Conservation (phyloP, 2,113 vertebrate genomes). For the Camelus bactrianus region DNA sequence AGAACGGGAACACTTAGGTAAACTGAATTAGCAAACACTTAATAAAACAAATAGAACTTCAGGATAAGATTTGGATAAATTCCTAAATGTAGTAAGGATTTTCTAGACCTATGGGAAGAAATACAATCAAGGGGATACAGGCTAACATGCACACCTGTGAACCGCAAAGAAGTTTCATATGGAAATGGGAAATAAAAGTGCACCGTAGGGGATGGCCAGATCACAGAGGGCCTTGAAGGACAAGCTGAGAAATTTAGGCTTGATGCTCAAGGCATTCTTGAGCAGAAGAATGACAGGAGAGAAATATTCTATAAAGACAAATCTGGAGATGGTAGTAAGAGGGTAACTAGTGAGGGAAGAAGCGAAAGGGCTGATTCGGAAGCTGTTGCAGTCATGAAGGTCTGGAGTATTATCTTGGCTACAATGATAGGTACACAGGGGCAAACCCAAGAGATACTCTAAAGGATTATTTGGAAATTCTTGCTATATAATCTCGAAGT, state of each 20-base stretch:
- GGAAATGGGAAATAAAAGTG: background rate
- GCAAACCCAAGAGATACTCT: background rate
- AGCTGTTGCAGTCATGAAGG: background rate
- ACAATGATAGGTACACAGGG: background rate
- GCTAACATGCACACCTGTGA: background rate
- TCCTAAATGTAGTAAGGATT: background rate
- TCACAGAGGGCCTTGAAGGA: background rate
- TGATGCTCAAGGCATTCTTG: background rate
- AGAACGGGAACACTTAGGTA: background rate
- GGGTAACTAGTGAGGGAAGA: background rate
- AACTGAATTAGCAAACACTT: background rate
- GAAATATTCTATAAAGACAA: background rate
- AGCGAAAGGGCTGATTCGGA: background rate
- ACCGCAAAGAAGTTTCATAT: background rate
- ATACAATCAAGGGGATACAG: background rate
- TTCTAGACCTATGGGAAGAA: background rate
- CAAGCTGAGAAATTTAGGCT: background rate
- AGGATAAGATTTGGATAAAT: background rate
- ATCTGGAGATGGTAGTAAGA: background rate
- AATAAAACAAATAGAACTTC: background rate
- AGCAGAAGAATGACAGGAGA: background rate
- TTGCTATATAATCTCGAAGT: background rate
- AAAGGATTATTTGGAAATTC: background rate
- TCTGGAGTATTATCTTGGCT: background rate
- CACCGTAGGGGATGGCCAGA: background rate